Percentiles rank a stretch among this genome's conserved stretches.
Conservation (phyloP, 2,797 vertebrate genomes). For the Harpagifer antarcticus region DNA sequence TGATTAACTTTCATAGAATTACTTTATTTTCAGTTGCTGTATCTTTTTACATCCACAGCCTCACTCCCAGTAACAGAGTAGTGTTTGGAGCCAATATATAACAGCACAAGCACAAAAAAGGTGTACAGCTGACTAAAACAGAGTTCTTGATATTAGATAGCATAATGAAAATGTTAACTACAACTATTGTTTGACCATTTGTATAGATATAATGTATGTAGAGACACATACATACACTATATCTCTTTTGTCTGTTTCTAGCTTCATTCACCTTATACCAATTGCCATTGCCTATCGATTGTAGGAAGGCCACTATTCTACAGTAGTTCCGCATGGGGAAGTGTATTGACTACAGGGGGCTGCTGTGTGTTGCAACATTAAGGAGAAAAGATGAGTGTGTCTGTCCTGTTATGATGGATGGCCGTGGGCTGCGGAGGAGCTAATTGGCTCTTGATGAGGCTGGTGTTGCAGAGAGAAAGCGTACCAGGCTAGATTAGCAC, state of each 20-base stretch:
- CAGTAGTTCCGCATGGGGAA: conserved; percentile 69
- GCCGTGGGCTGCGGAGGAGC: conserved; percentile 69
- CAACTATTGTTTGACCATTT: conserved; percentile 12
- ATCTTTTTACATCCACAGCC: too few species aligned
- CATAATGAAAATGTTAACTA: neutral
- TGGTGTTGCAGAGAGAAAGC: conserved; percentile 78
- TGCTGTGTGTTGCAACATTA: conserved; percentile 74
- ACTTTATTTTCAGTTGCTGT: too few species aligned
- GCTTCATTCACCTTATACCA: conserved; percentile 36
- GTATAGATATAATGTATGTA: conserved; percentile 1
- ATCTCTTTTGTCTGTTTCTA: conserved; percentile 29
- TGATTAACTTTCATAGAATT: too few species aligned
- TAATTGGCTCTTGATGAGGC: conserved; percentile 85
- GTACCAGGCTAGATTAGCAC: conserved; percentile 75
- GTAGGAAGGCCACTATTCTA: conserved; percentile 44
- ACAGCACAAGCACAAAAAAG: neutral
- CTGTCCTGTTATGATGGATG: conserved; percentile 82
- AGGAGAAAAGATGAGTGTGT: conserved; percentile 81
- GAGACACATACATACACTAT: neutral
- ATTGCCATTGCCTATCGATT: conserved; percentile 62
- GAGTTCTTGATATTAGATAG: neutral
- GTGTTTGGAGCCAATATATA: neutral
- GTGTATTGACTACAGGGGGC: conserved; percentile 73
- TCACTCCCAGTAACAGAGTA: neutral
- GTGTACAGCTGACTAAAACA: neutral